Evolutionary conservation across 2,113 vertebrate species (phyloP).

Genomic region (Halcyon malimbica): DNA sequence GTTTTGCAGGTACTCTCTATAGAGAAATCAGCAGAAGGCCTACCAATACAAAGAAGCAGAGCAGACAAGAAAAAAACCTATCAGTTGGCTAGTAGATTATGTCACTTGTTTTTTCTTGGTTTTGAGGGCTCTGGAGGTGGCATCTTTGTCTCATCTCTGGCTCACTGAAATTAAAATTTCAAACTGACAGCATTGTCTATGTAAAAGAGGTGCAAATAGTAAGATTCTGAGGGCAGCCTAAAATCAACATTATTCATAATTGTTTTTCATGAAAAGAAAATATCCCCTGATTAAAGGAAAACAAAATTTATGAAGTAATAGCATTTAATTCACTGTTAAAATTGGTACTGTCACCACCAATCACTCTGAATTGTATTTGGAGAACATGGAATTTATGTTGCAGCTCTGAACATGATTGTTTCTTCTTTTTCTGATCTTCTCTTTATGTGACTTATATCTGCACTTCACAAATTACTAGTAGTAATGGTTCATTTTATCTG

Average conservation of each 20-base stretch:
- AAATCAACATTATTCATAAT: neutral
- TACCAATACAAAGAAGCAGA: neutral
- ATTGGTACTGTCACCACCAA: neutral
- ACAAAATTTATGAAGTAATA: neutral
- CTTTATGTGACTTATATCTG: neutral
- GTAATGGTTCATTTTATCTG: neutral
- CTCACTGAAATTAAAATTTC: neutral
- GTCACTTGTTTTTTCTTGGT: neutral
- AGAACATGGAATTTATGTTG: neutral
- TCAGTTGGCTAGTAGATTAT: neutral
- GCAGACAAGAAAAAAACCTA: neutral
- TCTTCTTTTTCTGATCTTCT: neutral
- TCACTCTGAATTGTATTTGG: neutral
- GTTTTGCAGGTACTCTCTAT: neutral
- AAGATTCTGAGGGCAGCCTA: neutral
- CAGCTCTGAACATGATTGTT: neutral
- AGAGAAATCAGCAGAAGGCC: neutral
- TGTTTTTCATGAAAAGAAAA: neutral
- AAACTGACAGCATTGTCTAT: neutral
- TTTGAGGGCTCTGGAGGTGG: neutral
- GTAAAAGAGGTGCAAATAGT: neutral
- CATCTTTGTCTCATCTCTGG: neutral
- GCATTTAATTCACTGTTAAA: neutral
- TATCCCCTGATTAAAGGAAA: neutral
- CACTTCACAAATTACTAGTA: neutral